Percentiles rank a stretch among this genome's conserved stretches.
Conservation (phyloP, 2,797 vertebrate genomes). For the Anguilla obscura region DNA sequence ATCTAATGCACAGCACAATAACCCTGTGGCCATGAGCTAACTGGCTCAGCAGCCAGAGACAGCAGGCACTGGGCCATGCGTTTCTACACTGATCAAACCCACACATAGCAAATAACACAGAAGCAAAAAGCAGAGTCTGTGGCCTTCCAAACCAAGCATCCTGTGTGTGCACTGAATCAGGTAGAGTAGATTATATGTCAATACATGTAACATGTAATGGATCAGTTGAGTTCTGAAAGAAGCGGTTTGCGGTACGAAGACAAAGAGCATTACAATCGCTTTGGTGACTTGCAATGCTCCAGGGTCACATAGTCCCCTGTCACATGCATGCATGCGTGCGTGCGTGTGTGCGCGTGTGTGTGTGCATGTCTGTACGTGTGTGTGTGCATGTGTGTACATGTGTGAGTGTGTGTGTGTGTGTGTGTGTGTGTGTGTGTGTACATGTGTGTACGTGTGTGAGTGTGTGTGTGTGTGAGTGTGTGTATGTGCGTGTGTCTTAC, state of each 20-base stretch:
- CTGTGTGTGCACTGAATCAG: background rate
- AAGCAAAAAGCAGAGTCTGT: background rate
- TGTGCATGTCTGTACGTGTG: background rate
- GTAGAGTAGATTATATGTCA: background rate
- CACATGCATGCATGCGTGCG: background rate
- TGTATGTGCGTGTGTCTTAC: conserved; percentile 71
- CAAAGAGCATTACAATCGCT: background rate
- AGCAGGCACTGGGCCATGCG: background rate
- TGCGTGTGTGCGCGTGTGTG: background rate
- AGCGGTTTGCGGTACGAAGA: background rate
- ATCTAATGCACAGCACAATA: background rate
- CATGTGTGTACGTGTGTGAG: background rate
- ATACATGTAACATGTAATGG: background rate
- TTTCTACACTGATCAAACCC: background rate
- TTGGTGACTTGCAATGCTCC: background rate
- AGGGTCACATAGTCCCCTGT: background rate
- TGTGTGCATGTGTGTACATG: background rate
- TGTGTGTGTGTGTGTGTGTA: too few species aligned
- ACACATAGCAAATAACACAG: background rate
- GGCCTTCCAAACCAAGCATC: background rate
- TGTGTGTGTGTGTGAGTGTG: background rate
- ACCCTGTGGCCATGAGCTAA: background rate
- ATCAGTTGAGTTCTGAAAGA: background rate
- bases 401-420: too few species aligned
- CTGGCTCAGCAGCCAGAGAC: background rate